These are phyloP conservation scores for Mimachlamys varia DNA, from an alignment of 2,888 invertebrate species.

Conservation along the genomic window DNA sequence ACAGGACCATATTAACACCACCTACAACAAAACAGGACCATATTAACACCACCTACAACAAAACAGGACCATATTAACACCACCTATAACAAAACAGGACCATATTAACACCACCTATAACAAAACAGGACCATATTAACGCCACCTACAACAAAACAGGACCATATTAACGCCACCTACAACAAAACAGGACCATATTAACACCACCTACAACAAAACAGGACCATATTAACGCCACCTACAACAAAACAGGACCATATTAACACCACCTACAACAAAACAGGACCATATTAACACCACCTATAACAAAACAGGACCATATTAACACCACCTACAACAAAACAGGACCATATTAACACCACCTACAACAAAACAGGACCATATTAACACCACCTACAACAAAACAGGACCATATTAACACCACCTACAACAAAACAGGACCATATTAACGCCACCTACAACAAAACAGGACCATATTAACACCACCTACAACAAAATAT, in stretches of 20 bases:
- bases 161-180: no score
- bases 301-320: constrained; percentile 58
- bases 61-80: background rate
- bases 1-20: no score
- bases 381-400: constrained; percentile 90
- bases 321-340: no score
- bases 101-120: constrained; percentile 62
- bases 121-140: background rate
- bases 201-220: constrained; percentile 64
- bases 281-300: no score
- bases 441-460: constrained; percentile 88
- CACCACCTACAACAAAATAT: no score
- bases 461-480: constrained; percentile 88
- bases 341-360: constrained; percentile 87
- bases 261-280: constrained; percentile 64
- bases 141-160: constrained; percentile 63
- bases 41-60: constrained; percentile 64
- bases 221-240: no score
- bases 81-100: constrained; percentile 62
- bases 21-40: constrained; percentile 58
- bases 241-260: constrained; percentile 55
- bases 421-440: no score
- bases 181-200: constrained; percentile 55
- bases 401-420: constrained; percentile 86
- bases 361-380: no score